A percentile compares a stretch with the other conserved stretches of the same genome.
Conservation (phyloP, 2,797 vertebrate species). For the Choloepus didactylus region DNA sequence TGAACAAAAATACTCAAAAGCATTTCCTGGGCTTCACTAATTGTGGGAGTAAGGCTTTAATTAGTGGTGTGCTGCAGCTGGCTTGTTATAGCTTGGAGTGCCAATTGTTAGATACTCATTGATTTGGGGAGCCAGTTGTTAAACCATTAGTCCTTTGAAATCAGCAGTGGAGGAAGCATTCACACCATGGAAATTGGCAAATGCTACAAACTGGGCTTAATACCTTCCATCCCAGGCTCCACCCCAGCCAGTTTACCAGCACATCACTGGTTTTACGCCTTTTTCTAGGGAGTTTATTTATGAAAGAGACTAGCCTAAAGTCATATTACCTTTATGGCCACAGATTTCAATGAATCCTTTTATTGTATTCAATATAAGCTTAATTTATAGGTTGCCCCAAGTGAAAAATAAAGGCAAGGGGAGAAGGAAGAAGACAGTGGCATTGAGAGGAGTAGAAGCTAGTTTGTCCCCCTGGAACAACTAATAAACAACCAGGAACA, state of each 20-base stretch:
- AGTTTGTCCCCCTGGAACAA: too few relatives aligned
- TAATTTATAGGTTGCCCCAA: not conserved
- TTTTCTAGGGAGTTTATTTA: not conserved
- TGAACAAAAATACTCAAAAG: not conserved
- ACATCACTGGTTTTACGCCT: not conserved
- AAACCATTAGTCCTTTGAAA: not conserved
- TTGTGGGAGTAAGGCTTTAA: not conserved
- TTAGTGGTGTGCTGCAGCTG: not conserved
- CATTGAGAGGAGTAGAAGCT: too few relatives aligned
- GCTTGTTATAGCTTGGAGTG: not conserved
- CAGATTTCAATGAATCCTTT: not conserved
- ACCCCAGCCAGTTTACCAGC: not conserved
- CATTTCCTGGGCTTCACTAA: not conserved
- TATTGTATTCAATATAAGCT: not conserved
- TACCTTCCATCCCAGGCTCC: not conserved
- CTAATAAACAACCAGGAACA: too few relatives aligned
- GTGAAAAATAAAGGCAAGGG: not conserved
- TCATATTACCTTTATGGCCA: not conserved
- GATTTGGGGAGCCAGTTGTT: not conserved
- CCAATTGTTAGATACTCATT: not conserved
- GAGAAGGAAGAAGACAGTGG: too few relatives aligned
- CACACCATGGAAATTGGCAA: not conserved
- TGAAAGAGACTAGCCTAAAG: not conserved
- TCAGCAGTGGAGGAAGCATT: not conserved
- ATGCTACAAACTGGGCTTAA: not conserved